Conservation (phyloP, 2,113 vertebrate genomes). For the Dromas ardeola region DNA sequence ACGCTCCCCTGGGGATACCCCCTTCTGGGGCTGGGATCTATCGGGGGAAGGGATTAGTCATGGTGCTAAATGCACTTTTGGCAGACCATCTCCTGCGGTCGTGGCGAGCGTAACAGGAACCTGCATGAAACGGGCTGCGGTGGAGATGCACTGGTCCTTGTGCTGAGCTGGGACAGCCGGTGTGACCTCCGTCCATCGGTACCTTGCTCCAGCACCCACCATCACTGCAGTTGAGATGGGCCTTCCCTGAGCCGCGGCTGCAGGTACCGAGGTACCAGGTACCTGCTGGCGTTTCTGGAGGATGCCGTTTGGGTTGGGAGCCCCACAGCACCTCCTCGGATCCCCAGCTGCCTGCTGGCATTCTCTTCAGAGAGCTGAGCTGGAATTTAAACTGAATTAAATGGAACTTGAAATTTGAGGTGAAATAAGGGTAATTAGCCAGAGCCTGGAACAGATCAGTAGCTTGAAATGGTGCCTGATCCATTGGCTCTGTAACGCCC, state of each 20-base stretch:
- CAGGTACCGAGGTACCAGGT: background rate
- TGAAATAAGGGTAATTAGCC: background rate
- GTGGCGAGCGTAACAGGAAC: accelerated
- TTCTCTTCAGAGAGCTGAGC: background rate
- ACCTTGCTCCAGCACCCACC: accelerated
- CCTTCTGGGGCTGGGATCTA: background rate
- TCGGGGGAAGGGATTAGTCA: background rate
- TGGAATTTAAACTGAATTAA: background rate
- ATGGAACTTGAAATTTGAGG: background rate
- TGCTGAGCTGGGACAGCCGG: background rate
- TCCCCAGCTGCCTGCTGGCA: background rate
- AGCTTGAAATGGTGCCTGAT: background rate
- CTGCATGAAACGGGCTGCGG: accelerated
- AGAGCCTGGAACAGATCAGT: background rate
- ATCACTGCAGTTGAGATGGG: accelerated
- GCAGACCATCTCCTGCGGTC: accelerated
- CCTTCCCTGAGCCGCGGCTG: accelerated
- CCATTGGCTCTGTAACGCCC: background rate
- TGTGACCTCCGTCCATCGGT: accelerated
- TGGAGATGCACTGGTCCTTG: accelerated
- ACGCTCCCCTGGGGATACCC: background rate
- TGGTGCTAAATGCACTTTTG: background rate
- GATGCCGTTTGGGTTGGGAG: background rate
- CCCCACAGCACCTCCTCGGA: background rate
- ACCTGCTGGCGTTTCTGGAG: accelerated